A percentile compares a stretch with the other conserved stretches of the same genome.
Conservation (phyloP, 2,797 vertebrate species). For the Micromesistius poutassou region DNA sequence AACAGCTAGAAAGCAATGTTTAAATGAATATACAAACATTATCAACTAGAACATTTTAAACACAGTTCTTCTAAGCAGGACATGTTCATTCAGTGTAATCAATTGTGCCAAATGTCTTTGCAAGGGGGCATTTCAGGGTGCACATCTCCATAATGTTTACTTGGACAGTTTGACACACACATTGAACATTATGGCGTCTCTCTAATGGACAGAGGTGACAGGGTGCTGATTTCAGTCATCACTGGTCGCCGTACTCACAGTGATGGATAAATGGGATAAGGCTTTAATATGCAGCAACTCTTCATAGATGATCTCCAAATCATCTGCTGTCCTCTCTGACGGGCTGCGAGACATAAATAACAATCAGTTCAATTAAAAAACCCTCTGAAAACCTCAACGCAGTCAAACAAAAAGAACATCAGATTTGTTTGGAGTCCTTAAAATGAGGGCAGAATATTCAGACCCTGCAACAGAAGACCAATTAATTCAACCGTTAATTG, state of each 20-base stretch:
- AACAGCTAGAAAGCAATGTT: no score
- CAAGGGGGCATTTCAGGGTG: background rate
- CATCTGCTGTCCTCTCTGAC: slow-evolving; percentile 88
- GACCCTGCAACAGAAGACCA: background rate
- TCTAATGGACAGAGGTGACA: no score
- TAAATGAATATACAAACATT: no score
- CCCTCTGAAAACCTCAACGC: background rate
- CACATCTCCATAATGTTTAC: no score
- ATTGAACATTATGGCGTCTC: no score
- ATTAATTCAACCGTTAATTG: background rate
- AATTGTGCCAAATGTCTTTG: background rate
- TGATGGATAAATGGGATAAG: slow-evolving; percentile 95
- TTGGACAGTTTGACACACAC: no score
- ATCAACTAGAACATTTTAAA: background rate
- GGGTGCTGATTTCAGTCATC: background rate
- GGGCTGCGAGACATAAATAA: slow-evolving; percentile 73
- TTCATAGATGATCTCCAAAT: slow-evolving; percentile 96
- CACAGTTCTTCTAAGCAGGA: background rate
- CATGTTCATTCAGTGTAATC: no score
- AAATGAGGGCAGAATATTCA: background rate
- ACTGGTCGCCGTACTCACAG: slow-evolving; percentile 72
- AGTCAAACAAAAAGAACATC: background rate
- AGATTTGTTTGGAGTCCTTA: background rate
- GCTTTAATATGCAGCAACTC: slow-evolving; percentile 98
- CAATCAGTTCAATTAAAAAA: background rate